Base-by-base conservation (phyloP, 2,113 vertebrate genomes). In the Callithrix jacchus region DNA sequence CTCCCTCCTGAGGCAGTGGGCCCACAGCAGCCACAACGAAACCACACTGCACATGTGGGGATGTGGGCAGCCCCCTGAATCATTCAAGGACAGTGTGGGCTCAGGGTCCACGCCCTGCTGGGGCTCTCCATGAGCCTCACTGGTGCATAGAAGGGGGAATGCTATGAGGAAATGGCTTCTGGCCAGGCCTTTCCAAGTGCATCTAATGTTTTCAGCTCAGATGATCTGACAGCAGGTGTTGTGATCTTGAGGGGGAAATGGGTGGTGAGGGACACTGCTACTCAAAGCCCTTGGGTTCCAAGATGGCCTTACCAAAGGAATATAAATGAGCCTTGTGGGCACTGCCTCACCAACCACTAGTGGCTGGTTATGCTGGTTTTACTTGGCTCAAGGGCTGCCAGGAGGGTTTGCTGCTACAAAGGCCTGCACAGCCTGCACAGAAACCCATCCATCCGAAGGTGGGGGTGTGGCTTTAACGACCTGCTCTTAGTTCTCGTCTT, bases 141-240 rank as follows among this genome's bases (percentile, higher is more conserved):
- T 52, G 81, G 49, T 40, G 25, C 79, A 42, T 2, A 11, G 35
- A 45, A 82, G 54, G 58, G 64, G 47, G 27, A 27, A 37, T 61
- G 84, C 66, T 11, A n/a, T 54, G 87, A 90, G 42, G 95, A 82
- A 93, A 92, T 92, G 89, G 77, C 88, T 95, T 93, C 73, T 80
- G 71, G 79, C 37, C 70, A 95, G 94, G 89, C 88, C 56, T 95
- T 93, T 91, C 58, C 52, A 94, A 83, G 40, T 18, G 1, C n/a
- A 35, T 40, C 42, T 37, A 70, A 95, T 87, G 76, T 73, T 86
- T 89, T 68, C 30, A 87, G 89, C 61, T 80, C 66, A 73, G 77
- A 45, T 87, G 87, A 84, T 71, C 17, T 81, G 89, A 89, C 84
- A 94, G 70, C 45, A 92, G 64, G 85, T 79, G 54, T 8, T 27